Conservation (phyloP, 2,113 vertebrate genomes). For the Hippolais icterina region DNA sequence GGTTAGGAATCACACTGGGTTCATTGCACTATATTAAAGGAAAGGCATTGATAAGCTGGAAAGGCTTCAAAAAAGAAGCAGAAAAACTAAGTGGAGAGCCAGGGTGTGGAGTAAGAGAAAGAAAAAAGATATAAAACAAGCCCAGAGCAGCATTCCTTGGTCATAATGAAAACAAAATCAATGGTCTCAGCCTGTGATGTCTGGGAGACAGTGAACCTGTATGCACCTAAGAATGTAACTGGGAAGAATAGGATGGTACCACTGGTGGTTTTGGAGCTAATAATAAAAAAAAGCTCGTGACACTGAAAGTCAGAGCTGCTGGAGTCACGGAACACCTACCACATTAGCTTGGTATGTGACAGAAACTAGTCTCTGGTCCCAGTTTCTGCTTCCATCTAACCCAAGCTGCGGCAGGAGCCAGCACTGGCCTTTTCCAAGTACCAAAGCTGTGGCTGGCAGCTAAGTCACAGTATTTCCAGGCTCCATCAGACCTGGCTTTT, state of each 20-base stretch:
- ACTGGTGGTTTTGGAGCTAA: not conserved
- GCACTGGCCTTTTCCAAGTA: not conserved
- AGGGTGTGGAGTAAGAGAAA: not conserved
- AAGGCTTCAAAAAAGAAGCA: not conserved
- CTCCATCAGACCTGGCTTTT: not conserved
- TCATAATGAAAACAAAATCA: not conserved
- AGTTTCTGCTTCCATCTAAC: not conserved
- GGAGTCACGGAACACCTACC: not conserved
- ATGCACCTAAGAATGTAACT: not conserved
- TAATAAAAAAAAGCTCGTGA: not conserved
- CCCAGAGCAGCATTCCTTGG: not conserved
- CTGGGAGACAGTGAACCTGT: accelerated
- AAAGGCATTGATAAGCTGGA: not conserved
- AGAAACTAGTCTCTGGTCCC: not conserved
- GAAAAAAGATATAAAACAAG: not conserved
- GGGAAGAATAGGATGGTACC: not conserved
- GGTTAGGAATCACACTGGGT: not conserved
- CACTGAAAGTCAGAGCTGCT: not conserved
- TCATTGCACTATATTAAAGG: accelerated
- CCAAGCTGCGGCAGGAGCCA: not conserved
- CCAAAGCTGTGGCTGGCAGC: not conserved
- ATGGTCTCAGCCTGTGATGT: not conserved
- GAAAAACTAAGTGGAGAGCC: not conserved
- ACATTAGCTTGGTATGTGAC: not conserved
- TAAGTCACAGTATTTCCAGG: not conserved